Evolutionary conservation across 2,113 vertebrate species (phyloP).

Genomic region (Phainopepla nitens): DNA sequence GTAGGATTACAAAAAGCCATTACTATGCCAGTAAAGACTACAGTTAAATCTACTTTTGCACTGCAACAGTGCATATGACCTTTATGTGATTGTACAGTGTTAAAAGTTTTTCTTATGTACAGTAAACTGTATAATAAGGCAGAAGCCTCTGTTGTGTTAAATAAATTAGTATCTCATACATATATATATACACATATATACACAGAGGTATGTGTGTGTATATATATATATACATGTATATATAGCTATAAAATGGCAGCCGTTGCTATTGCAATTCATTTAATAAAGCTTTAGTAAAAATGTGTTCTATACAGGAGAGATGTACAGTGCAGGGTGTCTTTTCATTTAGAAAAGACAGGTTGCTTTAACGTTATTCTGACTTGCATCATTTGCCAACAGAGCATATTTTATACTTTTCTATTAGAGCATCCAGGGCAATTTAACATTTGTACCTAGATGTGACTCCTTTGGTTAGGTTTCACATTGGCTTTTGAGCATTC

Average conservation of each 20-base stretch:
- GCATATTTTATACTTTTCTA: constrained; percentile 79
- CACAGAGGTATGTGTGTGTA: constrained; percentile 18
- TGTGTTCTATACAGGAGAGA: constrained; percentile 88
- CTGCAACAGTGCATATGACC: constrained; percentile 93
- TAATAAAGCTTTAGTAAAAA: constrained; percentile 92
- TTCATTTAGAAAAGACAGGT: constrained; percentile 84
- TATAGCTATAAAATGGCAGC: constrained; percentile 77
- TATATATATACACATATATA: constrained; percentile 71
- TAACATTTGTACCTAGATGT: constrained; percentile 71
- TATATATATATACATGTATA: constrained; percentile 60
- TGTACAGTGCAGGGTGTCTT: constrained; percentile 84
- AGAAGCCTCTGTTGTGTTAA: constrained; percentile 81
- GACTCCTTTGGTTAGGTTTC: constrained; percentile 68
- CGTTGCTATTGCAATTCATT: constrained; percentile 88
- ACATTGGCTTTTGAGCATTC: constrained; percentile 65
- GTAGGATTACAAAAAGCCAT: constrained; percentile 82
- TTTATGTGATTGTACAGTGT: constrained; percentile 93
- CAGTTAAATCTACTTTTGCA: constrained; percentile 84
- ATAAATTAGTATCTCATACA: constrained; percentile 76
- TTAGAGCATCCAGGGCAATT: constrained; percentile 71
- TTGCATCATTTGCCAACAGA: constrained; percentile 76
- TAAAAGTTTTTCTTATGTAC: constrained; percentile 84
- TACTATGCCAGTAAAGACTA: constrained; percentile 84
- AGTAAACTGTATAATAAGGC: constrained; percentile 85
- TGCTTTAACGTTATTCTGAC: constrained; percentile 84